Conservation (phyloP, 2,797 vertebrate species). For the Mormyrus hasselquistii region DNA sequence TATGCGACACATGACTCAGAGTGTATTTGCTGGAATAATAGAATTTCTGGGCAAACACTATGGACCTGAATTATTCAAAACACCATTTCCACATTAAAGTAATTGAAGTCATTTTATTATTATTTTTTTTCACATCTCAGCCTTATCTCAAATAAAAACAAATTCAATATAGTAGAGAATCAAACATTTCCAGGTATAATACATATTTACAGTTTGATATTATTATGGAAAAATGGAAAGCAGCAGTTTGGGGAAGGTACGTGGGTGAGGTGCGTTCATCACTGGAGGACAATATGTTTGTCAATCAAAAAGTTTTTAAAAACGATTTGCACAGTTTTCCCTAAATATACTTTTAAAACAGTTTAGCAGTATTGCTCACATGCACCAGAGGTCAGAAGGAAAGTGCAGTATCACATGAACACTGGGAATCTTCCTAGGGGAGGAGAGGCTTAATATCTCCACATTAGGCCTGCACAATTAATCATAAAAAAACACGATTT, state of each 20-base stretch:
- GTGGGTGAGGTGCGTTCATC: conserved; percentile 14
- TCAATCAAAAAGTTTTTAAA: neutral
- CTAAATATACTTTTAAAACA: neutral
- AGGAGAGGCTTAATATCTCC: neutral
- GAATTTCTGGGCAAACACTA: conserved; percentile 6
- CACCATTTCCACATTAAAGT: neutral
- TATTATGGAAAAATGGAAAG: neutral
- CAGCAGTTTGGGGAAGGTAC: conserved; percentile 41
- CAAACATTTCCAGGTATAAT: neutral
- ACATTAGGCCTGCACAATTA: neutral
- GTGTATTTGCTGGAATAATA: neutral
- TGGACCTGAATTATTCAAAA: neutral
- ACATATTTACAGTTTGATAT: conserved; percentile 17
- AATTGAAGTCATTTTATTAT: neutral
- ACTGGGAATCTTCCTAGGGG: neutral
- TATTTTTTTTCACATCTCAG: neutral
- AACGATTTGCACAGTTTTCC: neutral
- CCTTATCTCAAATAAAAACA: neutral
- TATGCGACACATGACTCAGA: neutral
- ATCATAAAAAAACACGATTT: neutral
- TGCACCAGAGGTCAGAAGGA: neutral
- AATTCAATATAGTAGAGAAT: conserved; percentile 7
- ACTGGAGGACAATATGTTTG: neutral
- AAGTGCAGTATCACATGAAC: neutral
- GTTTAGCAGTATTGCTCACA: neutral